phyloP scores from a whole-genome alignment of 2,888 invertebrate species.

The Malachius bipustulatus region DNA sequence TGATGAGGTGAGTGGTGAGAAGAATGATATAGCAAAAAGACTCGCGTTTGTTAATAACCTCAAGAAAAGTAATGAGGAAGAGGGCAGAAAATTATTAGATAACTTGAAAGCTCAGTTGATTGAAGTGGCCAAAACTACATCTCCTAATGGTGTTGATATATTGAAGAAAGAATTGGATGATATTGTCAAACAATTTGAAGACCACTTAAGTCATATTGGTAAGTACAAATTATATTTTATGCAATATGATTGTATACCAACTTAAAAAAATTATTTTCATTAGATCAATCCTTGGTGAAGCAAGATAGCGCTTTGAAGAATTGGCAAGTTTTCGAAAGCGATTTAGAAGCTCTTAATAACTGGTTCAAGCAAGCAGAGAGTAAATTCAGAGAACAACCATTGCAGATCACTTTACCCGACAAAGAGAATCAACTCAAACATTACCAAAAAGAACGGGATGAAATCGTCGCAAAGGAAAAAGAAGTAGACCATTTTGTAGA shows the following conservation, averaged over 20 bases:
- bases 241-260: slow-evolving; percentile 5
- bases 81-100: slow-evolving; percentile 53
- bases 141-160: slow-evolving; percentile 61
- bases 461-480: slow-evolving; percentile 67
- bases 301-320: slow-evolving; percentile 62
- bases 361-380: slow-evolving; percentile 82
- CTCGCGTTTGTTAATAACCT: slow-evolving; percentile 52
- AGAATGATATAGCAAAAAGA: slow-evolving; percentile 64
- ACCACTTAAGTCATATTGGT: slow-evolving; percentile 54
- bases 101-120: slow-evolving; percentile 56
- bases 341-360: slow-evolving; percentile 65
- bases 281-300: slow-evolving; percentile 55
- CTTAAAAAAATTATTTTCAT: slow-evolving; percentile 5
- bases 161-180: slow-evolving; percentile 62
- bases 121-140: slow-evolving; percentile 64
- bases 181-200: slow-evolving; percentile 52
- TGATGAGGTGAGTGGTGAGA: slow-evolving; percentile 75
- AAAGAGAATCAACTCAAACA: slow-evolving; percentile 64
- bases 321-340: slow-evolving; percentile 80
- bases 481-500: slow-evolving; percentile 83
- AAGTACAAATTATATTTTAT: slow-evolving; percentile 15
- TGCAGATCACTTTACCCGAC: slow-evolving; percentile 68
- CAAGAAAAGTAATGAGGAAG: slow-evolving; percentile 48
- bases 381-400: slow-evolving; percentile 73
- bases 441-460: slow-evolving; percentile 62